phyloP scores from a whole-genome alignment of 1,140 invertebrate genomes.

The Listronotus oregonensis region DNA sequence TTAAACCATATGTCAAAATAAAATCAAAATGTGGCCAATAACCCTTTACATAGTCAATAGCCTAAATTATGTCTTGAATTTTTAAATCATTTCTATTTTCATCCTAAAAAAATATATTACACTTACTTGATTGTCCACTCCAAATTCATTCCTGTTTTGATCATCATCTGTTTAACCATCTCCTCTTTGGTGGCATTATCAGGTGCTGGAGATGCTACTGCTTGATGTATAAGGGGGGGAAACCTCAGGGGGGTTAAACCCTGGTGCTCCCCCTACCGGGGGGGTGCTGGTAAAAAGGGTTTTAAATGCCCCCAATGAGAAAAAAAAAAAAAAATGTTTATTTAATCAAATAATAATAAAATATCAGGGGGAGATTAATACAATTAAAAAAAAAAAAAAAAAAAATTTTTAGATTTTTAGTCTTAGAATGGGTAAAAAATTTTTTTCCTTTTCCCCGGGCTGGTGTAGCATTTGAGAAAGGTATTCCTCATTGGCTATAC shows the following conservation, averaged over 20 bases:
- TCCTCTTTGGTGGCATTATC: conserved; percentile 68
- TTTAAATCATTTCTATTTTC: too few species aligned
- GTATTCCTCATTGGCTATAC: conserved; percentile 77
- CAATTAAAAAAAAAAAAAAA: too few species aligned
- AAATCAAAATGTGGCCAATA: too few species aligned
- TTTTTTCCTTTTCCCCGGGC: conserved; percentile 44
- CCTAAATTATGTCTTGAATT: too few species aligned
- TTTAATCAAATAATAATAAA: too few species aligned
- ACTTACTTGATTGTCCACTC: conserved; percentile 80
- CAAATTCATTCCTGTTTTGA: conserved; percentile 84
- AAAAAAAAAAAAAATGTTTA: not conserved
- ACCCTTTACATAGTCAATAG: too few species aligned
- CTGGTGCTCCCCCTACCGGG: conserved; percentile 40
- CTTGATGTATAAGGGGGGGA: conserved; percentile 39
- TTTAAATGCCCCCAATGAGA: conserved; percentile 61
- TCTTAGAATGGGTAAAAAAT: too few species aligned
- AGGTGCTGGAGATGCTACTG: conserved; percentile 43
- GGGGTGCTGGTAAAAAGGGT: conserved; percentile 41
- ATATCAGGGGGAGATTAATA: too few species aligned
- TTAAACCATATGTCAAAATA: too few species aligned
- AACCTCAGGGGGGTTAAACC: conserved; percentile 50
- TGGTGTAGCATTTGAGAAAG: conserved; percentile 74
- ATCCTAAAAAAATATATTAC: too few species aligned
- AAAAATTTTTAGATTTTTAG: too few species aligned
- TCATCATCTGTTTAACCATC: conserved; percentile 71